Conservation (phyloP, 2,113 vertebrate species). For the Catharus fuscescens region DNA sequence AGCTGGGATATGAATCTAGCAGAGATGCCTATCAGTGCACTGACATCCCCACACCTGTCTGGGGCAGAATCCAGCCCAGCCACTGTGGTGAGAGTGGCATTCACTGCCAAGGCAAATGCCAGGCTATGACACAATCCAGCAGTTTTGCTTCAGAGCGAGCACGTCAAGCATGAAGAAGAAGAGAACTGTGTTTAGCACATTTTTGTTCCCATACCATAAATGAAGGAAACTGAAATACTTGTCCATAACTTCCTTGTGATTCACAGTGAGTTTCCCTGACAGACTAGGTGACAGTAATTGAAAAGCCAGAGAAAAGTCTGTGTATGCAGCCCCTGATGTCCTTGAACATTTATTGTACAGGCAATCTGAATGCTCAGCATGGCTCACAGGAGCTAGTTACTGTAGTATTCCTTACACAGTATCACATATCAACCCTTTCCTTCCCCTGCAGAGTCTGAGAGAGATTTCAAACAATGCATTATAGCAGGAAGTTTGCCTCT, state of each 20-base stretch:
- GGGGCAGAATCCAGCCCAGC: neutral
- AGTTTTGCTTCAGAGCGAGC: neutral
- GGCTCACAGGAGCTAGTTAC: neutral
- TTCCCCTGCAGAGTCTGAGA: neutral
- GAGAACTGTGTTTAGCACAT: neutral
- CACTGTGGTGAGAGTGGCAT: neutral
- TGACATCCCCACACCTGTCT: neutral
- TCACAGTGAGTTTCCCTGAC: neutral
- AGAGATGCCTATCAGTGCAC: rapidly evolving
- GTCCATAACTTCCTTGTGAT: neutral
- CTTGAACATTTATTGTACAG: neutral
- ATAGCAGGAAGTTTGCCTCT: neutral
- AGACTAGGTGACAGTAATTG: neutral
- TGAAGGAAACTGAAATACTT: neutral
- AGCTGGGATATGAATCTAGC: neutral
- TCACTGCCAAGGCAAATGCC: neutral
- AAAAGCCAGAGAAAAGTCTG: neutral
- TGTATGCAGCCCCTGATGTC: neutral
- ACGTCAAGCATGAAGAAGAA: neutral
- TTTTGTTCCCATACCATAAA: neutral
- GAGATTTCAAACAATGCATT: neutral
- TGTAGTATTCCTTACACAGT: neutral
- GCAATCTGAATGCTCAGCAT: neutral
- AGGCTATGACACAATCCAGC: neutral
- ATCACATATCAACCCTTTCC: neutral